These are phyloP conservation scores for Agriopis aurantiaria DNA, from an alignment of 2,888 invertebrate species.

Conservation along the genomic window DNA sequence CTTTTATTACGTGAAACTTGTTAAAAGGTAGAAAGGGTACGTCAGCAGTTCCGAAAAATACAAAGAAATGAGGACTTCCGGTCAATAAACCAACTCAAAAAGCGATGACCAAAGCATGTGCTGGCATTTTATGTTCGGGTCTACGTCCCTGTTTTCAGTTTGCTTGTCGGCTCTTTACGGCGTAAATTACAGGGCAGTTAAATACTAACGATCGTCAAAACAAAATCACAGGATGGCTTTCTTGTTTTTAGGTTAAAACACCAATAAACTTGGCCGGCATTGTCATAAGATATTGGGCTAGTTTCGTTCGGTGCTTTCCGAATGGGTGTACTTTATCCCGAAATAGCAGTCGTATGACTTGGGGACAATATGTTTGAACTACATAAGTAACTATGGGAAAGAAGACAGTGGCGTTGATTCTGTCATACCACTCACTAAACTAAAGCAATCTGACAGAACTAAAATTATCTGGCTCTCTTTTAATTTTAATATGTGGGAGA, in stretches of 20 bases:
- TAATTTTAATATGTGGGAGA: too few relatives aligned
- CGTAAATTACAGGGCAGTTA: slow-evolving; percentile 30
- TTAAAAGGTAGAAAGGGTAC: neutral
- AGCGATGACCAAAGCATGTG: slow-evolving; percentile 8
- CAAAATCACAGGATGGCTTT: slow-evolving; percentile 16
- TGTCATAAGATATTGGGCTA: neutral
- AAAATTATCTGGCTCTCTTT: too few relatives aligned
- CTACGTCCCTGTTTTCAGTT: slow-evolving; percentile 18
- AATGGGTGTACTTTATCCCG: neutral
- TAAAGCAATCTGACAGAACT: too few relatives aligned
- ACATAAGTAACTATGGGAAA: too few relatives aligned
- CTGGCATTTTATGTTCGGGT: slow-evolving; percentile 17
- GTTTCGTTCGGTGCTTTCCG: neutral
- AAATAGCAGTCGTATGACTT: neutral
- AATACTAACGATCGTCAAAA: slow-evolving; percentile 29
- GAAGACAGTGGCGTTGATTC: too few relatives aligned
- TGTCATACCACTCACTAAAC: too few relatives aligned
- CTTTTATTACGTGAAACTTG: neutral
- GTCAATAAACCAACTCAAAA: slow-evolving; percentile 4
- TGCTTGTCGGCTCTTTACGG: slow-evolving; percentile 24
- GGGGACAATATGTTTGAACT: too few relatives aligned
- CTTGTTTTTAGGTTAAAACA: slow-evolving; percentile 23
- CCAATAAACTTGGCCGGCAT: slow-evolving; percentile 18
- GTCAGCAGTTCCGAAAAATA: neutral
- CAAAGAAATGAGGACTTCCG: neutral